Evolutionary conservation across 2,888 invertebrate species (phyloP).

Genomic region (Spicauda simplicius): DNA sequence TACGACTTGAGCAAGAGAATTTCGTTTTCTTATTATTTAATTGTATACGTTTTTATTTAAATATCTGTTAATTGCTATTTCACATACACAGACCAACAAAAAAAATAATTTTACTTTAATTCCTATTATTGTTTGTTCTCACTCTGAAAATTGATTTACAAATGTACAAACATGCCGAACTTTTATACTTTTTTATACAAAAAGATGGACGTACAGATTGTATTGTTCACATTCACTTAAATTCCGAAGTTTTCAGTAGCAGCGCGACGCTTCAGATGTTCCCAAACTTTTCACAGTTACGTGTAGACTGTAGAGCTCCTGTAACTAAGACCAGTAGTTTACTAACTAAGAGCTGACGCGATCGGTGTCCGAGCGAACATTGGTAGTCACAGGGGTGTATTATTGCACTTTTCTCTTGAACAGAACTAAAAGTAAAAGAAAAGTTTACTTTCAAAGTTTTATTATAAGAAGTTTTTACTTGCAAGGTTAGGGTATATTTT

Average conservation of each 20-base stretch:
- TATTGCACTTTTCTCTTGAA: constrained; percentile 2
- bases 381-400: constrained; percentile 1
- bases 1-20: no score
- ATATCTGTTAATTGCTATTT: no score
- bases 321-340: background rate
- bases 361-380: constrained; percentile 1
- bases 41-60: no score
- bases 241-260: background rate
- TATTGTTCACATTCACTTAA: background rate
- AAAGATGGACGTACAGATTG: background rate
- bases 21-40: no score
- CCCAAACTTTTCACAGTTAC: background rate
- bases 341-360: background rate
- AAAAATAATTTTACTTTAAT: no score
- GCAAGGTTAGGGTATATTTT: no score
- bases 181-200: no score
- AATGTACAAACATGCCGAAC: no score
- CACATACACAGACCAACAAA: no score
- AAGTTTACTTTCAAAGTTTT: background rate
- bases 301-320: background rate
- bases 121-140: no score
- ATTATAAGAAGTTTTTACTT: background rate
- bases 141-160: no score
- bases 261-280: background rate
- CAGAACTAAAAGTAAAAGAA: background rate